Base-by-base conservation (phyloP, 2,797 vertebrate genomes). In the Calcarius lapponicus region DNA sequence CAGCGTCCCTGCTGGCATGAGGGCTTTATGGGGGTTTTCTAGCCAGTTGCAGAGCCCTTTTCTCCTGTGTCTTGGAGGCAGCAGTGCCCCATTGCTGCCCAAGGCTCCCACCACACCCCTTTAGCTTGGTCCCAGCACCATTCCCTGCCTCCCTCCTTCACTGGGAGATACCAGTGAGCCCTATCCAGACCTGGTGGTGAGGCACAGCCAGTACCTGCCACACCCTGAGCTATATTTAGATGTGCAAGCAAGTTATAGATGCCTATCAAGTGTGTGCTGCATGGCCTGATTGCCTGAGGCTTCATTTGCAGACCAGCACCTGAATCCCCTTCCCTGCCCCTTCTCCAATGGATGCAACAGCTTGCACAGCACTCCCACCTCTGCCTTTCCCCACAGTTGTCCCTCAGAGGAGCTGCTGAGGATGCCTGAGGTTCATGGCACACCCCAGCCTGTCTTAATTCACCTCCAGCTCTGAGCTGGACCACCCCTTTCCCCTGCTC, bases 111-210 rank as follows among this genome's bases (percentile, higher is more conserved):
- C 6, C 1, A 6, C 14, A 4, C 24, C 29, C 75, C 67, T n/a
- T 32, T 50, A 43, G 22, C 26, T 21, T 7, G 7, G 22, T 40
- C 53, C 34, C 0, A 0, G 51, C 34, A 20, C 34, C 1, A 2
- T 40, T 56, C 54, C 64, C 54, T 45, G 75, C 42, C 31, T 48
- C n/a, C 62, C 21, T 73, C 60, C 29, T 66, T 32, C 4, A 4
- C 17, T 3, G 8, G 3, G 51, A 50, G 87, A 17, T 10, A 31
- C 0, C 10, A 10, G 0, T 5, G n/a, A 66, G 36, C 36, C 38
- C 64, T 24, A 2, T 42, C 45, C 8, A 9, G 21, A 36, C 19
- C 21, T 5, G 32, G 26, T 42, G 58, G 24, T 28, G 71, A 31
- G 62, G 58, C 42, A 6, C 1, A 32, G 57, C 2, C n/a, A 57